phyloP scores from a whole-genome alignment of 1,140 invertebrate species.

The Pseudachorutes palmiensis region DNA sequence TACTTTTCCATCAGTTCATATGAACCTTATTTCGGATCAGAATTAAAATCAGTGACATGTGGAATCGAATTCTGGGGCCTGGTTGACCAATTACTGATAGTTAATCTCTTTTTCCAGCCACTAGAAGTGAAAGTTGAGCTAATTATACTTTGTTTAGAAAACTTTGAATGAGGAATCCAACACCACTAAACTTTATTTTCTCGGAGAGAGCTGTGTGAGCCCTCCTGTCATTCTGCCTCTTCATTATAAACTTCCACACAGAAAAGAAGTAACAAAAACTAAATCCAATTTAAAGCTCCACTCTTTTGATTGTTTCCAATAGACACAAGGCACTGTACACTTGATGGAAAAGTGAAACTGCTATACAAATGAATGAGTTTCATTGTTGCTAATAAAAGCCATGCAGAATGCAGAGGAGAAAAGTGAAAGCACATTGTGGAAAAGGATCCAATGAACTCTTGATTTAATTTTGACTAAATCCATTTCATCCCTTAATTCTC shows the following conservation, averaged over 20 bases:
- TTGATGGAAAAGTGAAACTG: background rate
- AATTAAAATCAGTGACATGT: background rate
- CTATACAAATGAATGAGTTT: background rate
- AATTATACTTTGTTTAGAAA: slow-evolving; percentile 11
- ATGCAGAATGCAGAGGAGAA: too few species aligned
- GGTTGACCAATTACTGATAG: slow-evolving; percentile 1
- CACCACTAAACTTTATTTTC: background rate
- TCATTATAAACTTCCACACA: background rate
- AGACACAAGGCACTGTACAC: background rate
- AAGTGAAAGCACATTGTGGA: too few species aligned
- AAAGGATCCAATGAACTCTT: background rate
- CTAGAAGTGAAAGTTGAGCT: slow-evolving; percentile 8
- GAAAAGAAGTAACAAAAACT: background rate
- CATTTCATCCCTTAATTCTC: background rate
- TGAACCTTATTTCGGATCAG: too few species aligned
- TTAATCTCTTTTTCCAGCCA: background rate
- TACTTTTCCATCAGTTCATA: too few species aligned
- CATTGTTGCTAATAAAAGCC: too few species aligned
- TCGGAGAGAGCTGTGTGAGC: background rate
- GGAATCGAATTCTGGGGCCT: background rate
- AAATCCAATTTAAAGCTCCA: slow-evolving; percentile 2
- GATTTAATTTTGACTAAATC: background rate
- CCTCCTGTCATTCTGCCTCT: background rate
- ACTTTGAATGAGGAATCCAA: slow-evolving; percentile 3
- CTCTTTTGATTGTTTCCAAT: background rate